Evolutionary conservation across 2,888 invertebrate species (phyloP).

Genomic region (Eugnorisma glareosa): DNA sequence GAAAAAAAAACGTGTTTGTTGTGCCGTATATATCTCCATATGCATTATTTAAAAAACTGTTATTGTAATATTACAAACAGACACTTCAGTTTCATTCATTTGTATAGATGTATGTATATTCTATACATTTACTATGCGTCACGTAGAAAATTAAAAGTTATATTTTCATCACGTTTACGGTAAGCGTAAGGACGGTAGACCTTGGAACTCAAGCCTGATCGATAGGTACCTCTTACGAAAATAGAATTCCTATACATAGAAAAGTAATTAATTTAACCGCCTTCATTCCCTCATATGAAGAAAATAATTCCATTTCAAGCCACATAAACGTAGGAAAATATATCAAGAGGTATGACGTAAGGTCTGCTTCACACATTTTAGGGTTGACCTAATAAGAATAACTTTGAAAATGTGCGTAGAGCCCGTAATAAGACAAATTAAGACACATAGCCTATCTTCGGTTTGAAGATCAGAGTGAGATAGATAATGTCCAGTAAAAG

Average conservation of each 20-base stretch:
- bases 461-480: background rate
- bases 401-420: background rate
- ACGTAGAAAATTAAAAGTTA: background rate
- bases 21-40: too few species aligned
- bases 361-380: background rate
- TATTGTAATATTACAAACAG: too few species aligned
- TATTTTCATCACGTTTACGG: slow-evolving; percentile 1
- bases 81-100: too few species aligned
- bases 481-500: background rate
- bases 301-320: slow-evolving; percentile 7
- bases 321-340: background rate
- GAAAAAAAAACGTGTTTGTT: too few species aligned
- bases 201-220: slow-evolving; percentile 27
- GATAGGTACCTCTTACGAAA: slow-evolving; percentile 16
- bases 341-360: background rate
- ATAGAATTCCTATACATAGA: slow-evolving; percentile 30
- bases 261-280: slow-evolving; percentile 20
- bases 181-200: background rate
- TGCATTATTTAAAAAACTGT: too few species aligned
- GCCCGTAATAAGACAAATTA: too few species aligned
- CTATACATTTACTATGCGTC: too few species aligned
- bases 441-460: background rate
- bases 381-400: background rate
- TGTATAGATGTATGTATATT: too few species aligned
- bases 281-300: background rate